Evolutionary conservation across 2,113 vertebrate species (phyloP), one percentile per base, ranked within the genome.

Genomic region (Prinia subflava): DNA sequence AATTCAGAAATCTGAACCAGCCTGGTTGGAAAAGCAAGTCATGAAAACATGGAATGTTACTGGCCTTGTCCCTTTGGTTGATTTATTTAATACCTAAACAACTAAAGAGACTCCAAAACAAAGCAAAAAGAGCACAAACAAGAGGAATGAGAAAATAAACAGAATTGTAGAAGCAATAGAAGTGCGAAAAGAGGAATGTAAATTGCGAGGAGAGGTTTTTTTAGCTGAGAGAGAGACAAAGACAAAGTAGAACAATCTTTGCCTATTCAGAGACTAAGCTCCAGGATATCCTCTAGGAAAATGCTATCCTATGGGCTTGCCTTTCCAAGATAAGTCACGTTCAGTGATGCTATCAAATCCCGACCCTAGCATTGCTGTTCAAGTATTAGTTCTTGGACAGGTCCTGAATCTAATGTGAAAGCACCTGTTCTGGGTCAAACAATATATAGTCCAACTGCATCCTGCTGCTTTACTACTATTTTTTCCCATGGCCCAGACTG

Each of bases 401-500:
- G 65, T 18, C 25, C 46, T 75, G 78, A 89, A 78, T 60, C 52
- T 23, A 56, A 89, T 20, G 6, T 31, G 78, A 94, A 92, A 87
- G 57, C 84, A 94, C 37, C 62, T 91, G 77, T 64, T 92, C 65
- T 65, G 20, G 91, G n/a, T 84, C 88, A 68, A 96, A 76, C 20
- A 69, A 46, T 79, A 87, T 68, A 90, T 75, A 73, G 53, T 85
- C 89, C 83, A 87, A 79, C 23, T 56, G 52, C 35, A 87, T 62
- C 84, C 84, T 87, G 91, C 87, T 95, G 84, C 22, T 95, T 92
- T 89, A 41, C 37, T 94, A 46, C 83, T 94, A 67, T 85, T 91
- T 96, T 89, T 85, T 76, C 69, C 52, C n/a, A 31, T 64, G 47
- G 22, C 76, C 70, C 74, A 95, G 94, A 94, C 84, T 85, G 70